Base-by-base conservation (phyloP, 2,888 invertebrate genomes). In the Chrysolina haemoptera region DNA sequence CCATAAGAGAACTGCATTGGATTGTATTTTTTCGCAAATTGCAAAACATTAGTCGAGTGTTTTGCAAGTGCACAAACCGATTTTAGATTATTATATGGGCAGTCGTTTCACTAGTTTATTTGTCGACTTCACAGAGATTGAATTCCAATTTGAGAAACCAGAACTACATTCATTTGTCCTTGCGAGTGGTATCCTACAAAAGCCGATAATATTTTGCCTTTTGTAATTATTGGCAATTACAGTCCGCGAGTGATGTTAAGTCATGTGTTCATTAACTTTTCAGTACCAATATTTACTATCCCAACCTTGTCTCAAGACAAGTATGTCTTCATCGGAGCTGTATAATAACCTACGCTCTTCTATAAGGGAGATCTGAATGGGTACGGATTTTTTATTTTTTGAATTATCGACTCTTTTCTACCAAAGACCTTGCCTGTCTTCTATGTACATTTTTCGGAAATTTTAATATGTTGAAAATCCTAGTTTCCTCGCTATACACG, bases 111-210 rank as follows among this genome's bases (percentile, higher is more conserved):
- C 20, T 68, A 53, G 53, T 68, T 72, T 72, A 72, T 72, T 68
- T 46, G 20, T 62, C 62, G 48, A 59, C 62, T 68, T 62, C 35
- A 53, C 43, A 27, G 48, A 72, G 53, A 72, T 62, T 48, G 62
- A 62, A 68, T 55, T 64, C 64, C 72, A 63, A 68, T 73, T 68
- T 63, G 62, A 73, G 68, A 68, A 68, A 64, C 72, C 63, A 68
- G 68, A 68, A 73, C 68, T 68, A 73, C 72, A 73, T 73, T 73
- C 72, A 73, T 73, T 64, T 64, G 72, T 48, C 72, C 72, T 73
- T 73, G 72, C 72, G 18, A 27, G 68, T 73, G 20, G 59, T 14
- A 53, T 65, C 4, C 22, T 59, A 59, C 59, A 59, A 59, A 59
- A 35, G 53, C 16, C 53, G 11, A 53, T 20, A 53, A 53, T 53